Conservation (phyloP, 2,113 vertebrate species). For the Rhinoderma darwinii region DNA sequence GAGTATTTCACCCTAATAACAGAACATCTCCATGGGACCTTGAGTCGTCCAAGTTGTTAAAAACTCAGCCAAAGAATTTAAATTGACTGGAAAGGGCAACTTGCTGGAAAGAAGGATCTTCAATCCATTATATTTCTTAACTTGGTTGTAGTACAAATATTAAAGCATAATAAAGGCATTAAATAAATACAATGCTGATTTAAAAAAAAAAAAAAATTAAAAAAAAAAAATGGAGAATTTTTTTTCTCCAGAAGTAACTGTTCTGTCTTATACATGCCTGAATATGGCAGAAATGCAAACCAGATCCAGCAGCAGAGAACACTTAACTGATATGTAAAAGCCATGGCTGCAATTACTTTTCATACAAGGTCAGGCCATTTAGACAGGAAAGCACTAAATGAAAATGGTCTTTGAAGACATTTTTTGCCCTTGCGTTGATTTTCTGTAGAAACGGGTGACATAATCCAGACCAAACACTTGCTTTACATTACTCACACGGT, state of each 20-base stretch:
- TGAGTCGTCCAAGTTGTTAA: too few species aligned
- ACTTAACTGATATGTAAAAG: background rate
- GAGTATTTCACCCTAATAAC: too few species aligned
- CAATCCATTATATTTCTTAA: too few species aligned
- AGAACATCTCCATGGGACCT: too few species aligned
- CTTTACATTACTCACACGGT: slow-evolving; percentile 21
- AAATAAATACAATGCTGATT: background rate
- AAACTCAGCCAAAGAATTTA: too few species aligned
- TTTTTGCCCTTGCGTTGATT: background rate
- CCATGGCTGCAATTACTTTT: background rate
- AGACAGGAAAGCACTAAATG: background rate
- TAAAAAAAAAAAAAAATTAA: background rate
- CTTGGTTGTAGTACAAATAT: background rate
- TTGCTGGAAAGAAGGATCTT: too few species aligned
- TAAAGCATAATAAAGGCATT: background rate
- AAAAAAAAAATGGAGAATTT: too few species aligned
- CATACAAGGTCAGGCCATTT: slow-evolving; percentile 10
- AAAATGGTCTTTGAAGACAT: background rate
- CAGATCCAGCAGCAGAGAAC: background rate
- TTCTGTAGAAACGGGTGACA: slow-evolving; percentile 4
- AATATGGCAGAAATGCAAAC: background rate
- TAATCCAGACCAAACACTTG: slow-evolving; percentile 40
- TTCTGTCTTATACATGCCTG: background rate
- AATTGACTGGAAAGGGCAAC: too few species aligned
- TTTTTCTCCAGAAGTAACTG: background rate